A percentile compares a stretch with the other conserved stretches of the same genome.
Evolutionary conservation across 92 coral and sea anemone genomes (phyloP).

Genomic region (Blastomussa wellsi): DNA sequence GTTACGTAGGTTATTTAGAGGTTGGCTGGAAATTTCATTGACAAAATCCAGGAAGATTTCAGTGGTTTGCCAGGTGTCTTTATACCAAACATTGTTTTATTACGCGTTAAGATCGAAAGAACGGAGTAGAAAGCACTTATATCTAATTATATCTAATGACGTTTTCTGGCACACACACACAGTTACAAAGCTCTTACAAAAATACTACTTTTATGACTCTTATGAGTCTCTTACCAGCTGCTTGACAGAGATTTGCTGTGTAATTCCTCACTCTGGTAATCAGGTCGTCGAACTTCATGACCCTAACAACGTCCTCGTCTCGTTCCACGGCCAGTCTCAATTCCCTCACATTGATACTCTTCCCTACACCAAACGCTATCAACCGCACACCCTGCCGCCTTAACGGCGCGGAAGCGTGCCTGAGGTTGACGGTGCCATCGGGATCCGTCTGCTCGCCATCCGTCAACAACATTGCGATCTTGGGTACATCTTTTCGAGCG

Average conservation of each 20-base stretch:
- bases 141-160: too few species aligned
- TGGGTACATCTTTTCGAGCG: constrained; percentile 59
- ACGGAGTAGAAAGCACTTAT: too few species aligned
- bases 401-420: constrained; percentile 50
- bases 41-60: too few species aligned
- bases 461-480: constrained; percentile 63
- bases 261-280: constrained; percentile 34
- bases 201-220: background rate
- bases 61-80: too few species aligned
- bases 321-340: constrained; percentile 56
- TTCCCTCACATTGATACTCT: constrained; percentile 43
- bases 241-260: constrained; percentile 29
- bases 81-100: too few species aligned
- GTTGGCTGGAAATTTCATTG: too few species aligned
- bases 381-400: constrained; percentile 48
- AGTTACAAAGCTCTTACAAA: too few species aligned
- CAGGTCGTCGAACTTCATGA: constrained; percentile 58
- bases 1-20: too few species aligned
- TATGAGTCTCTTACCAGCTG: constrained; percentile 34
- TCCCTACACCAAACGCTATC: constrained; percentile 58
- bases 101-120: too few species aligned
- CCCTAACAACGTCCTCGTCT: constrained; percentile 60
- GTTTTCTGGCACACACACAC: too few species aligned
- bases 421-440: constrained; percentile 43
- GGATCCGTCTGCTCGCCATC: constrained; percentile 72